Evolutionary conservation across 1,140 invertebrate species (phyloP).

Genomic region (Trichonephila clavata): DNA sequence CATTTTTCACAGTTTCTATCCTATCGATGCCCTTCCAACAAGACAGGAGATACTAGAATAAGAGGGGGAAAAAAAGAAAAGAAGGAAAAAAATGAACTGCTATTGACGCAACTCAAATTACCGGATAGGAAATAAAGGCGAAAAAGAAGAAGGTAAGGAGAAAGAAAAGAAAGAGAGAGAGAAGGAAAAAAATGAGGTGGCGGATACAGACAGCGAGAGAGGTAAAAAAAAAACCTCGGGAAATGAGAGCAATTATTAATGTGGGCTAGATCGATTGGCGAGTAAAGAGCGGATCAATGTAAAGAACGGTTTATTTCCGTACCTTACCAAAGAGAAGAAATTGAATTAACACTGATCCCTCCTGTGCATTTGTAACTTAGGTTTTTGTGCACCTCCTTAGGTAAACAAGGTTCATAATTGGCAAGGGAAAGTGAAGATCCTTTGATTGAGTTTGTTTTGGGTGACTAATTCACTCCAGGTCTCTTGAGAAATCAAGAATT

Average conservation of each 20-base stretch:
- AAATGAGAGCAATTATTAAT: slow-evolving; percentile 74
- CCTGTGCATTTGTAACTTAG: background rate
- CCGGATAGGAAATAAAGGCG: slow-evolving; percentile 56
- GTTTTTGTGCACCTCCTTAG: background rate
- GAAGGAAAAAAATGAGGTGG: slow-evolving; percentile 15
- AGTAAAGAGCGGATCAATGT: slow-evolving; percentile 50
- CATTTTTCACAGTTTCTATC: slow-evolving; percentile 55
- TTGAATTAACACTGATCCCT: slow-evolving; percentile 50
- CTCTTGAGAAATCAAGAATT: background rate
- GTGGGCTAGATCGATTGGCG: slow-evolving; percentile 54
- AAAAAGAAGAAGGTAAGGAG: slow-evolving; percentile 15
- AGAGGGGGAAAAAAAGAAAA: background rate
- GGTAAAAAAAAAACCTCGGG: slow-evolving; percentile 27
- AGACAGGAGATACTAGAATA: slow-evolving; percentile 45
- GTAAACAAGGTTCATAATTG: slow-evolving; percentile 13
- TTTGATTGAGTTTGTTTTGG: slow-evolving; percentile 18
- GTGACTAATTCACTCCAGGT: background rate
- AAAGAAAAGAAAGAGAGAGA: background rate
- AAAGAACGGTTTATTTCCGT: slow-evolving; percentile 51
- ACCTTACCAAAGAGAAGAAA: background rate
- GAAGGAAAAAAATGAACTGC: slow-evolving; percentile 44
- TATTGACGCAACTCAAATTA: slow-evolving; percentile 73
- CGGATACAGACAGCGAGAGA: slow-evolving; percentile 7
- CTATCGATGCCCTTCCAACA: slow-evolving; percentile 19
- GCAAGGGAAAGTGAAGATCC: background rate